phyloP scores from a whole-genome alignment of 2,888 invertebrate species.

The Rhagium mordax region DNA sequence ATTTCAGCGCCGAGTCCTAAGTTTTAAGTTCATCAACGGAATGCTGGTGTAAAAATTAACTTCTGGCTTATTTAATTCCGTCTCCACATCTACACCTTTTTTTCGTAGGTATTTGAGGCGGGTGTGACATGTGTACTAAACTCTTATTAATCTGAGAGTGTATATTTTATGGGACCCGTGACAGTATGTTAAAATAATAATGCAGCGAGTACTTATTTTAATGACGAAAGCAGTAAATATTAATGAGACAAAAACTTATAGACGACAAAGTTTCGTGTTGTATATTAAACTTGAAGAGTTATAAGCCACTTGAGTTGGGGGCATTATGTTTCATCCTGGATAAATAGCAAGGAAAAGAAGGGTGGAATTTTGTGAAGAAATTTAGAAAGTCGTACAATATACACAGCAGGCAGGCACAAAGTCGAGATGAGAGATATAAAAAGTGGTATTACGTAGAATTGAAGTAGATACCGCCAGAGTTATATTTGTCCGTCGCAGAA shows the following conservation, averaged over 20 bases:
- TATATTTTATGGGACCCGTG: neutral
- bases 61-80: conserved; percentile 11
- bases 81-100: neutral
- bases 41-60: conserved; percentile 16
- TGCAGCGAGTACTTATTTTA: conserved; percentile 19
- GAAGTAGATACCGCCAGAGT: conserved; percentile 51
- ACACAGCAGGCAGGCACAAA: conserved; percentile 35
- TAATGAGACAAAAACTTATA: conserved; percentile 40
- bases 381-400: conserved; percentile 43
- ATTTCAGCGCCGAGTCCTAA: neutral
- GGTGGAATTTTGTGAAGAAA: conserved; percentile 46
- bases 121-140: neutral
- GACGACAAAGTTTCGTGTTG: conserved; percentile 40
- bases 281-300: conserved; percentile 43
- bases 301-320: conserved; percentile 40
- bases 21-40: conserved; percentile 11
- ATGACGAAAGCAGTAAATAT: conserved; percentile 35
- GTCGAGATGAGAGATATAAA: conserved; percentile 48
- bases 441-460: conserved; percentile 48
- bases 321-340: conserved; percentile 44
- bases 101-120: neutral
- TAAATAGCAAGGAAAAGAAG: conserved; percentile 45
- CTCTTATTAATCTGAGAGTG: neutral
- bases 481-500: conserved; percentile 51
- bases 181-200: conserved; percentile 21